These are phyloP conservation scores for Hylia prasina DNA, from an alignment of 2,113 vertebrate genomes.

Conservation along the genomic window DNA sequence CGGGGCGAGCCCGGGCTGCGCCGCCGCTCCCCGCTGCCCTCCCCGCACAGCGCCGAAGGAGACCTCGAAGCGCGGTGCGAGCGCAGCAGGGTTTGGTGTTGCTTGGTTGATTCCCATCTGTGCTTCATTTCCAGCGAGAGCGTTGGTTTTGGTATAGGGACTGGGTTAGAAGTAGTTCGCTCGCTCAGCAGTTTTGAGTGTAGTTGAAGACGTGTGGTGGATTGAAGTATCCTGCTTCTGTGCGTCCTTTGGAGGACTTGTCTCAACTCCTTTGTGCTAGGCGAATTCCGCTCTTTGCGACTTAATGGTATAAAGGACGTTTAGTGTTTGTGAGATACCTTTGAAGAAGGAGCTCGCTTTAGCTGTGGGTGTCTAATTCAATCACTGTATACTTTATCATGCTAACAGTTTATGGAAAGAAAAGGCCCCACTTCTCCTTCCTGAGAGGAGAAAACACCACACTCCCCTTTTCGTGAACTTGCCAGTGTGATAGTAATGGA, in stretches of 20 bases:
- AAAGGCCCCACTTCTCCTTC: background rate
- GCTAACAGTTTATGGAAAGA: background rate
- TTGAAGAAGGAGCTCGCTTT: background rate
- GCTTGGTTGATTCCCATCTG: accelerated
- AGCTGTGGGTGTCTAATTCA: background rate
- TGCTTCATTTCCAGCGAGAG: accelerated
- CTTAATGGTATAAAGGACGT: accelerated
- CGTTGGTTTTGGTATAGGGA: accelerated
- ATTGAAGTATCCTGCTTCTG: background rate
- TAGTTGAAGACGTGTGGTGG: background rate
- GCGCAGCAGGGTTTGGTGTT: background rate
- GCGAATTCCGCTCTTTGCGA: background rate
- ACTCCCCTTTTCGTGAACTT: background rate
- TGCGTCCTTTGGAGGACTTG: background rate
- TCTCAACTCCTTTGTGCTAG: background rate
- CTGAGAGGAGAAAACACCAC: background rate
- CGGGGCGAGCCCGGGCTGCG: background rate
- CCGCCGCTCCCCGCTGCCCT: background rate
- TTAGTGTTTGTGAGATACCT: background rate
- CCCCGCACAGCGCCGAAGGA: background rate
- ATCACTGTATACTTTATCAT: accelerated
- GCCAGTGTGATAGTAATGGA: background rate
- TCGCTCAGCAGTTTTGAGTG: background rate
- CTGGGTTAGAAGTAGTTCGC: background rate
- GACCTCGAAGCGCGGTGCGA: accelerated